Evolutionary conservation across 2,113 vertebrate species (phyloP), one percentile per base, ranked within the genome.

Genomic region (Stomatorhinus ivindoensis): DNA sequence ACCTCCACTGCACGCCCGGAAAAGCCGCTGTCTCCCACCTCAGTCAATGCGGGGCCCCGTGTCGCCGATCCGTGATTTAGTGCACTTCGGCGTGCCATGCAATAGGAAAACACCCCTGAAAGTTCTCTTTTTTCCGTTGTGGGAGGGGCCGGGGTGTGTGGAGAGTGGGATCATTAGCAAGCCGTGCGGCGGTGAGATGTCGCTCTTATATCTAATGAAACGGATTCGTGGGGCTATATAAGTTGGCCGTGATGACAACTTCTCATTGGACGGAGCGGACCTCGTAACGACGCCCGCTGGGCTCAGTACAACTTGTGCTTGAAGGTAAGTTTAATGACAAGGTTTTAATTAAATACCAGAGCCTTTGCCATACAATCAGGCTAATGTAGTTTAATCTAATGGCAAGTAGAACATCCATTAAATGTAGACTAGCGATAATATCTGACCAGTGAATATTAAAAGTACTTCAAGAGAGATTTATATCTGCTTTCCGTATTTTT

Each of bases 61-160:
- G 94, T 94, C 95, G 95, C 39, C 87, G 89, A 91, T 89, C 91
- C 46, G 55, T 96, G 96, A 96, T 95, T 93, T 93, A 96, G 91
- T 91, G 93, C 92, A 92, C 91, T 90, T 91, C 91, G 93, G 91
- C 95, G 95, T 96, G 95, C 94, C 94, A 89, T 91, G 93, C 90
- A 90, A 88, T 82, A 92, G 90, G 90, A 92, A 91, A 91, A 88
- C 89, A 89, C 91, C 88, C 92, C 91, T 90, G 51, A 48, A 65
- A 85, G 82, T 61, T 65, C 19, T 73, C 27, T 76, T 88, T 88
- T 51, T 88, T 48, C 21, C 44, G 47, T 89, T 58, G 86, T 73
- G 47, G 10, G 53, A 87, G 87, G 90, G 39, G 50, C 86, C 44
- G 87, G 87, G 90, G n/a, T 47, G 86, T 53, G 53, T 89, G 53